A percentile compares a stretch with the other conserved stretches of the same genome.
Evolutionary conservation across 2,888 invertebrate species (phyloP).

Genomic region (Philereme vetulata): DNA sequence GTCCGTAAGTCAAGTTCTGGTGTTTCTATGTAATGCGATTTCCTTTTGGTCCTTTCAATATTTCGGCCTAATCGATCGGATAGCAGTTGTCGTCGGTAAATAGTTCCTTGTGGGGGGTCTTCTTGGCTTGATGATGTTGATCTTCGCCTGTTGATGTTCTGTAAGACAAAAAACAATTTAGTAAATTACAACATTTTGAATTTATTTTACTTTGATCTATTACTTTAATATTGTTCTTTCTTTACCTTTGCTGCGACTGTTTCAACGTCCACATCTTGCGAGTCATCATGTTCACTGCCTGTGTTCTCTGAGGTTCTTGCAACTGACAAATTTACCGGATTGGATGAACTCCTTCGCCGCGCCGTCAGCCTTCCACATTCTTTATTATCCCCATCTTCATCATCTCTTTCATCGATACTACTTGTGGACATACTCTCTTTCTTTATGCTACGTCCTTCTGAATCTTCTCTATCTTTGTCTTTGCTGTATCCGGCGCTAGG

Average conservation of each 20-base stretch:
- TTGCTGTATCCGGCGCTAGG: constrained; percentile 79
- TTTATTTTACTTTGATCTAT: background rate
- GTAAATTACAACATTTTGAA: background rate
- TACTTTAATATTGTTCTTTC: background rate
- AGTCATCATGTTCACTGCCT: constrained; percentile 83
- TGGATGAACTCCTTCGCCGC: constrained; percentile 89
- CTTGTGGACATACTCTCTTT: constrained; percentile 81
- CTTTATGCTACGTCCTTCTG: constrained; percentile 77
- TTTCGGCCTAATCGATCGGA: constrained; percentile 85
- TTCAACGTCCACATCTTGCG: constrained; percentile 81
- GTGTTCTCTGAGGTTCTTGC: constrained; percentile 83
- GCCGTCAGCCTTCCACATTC: constrained; percentile 80
- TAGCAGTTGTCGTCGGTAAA: constrained; percentile 85
- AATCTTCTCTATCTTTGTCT: constrained; percentile 70
- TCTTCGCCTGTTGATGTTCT: constrained; percentile 75
- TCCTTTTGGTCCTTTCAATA: constrained; percentile 85
- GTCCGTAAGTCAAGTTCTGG: constrained; percentile 87
- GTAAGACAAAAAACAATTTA: constrained; percentile 43
- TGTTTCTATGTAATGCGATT: constrained; percentile 86
- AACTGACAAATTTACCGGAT: constrained; percentile 91
- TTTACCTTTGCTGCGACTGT: constrained; percentile 78
- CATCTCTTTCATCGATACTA: constrained; percentile 80
- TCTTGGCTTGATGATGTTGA: constrained; percentile 81
- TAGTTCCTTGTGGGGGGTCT: constrained; percentile 78
- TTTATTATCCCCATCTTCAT: constrained; percentile 81